Percentiles rank a stretch among this genome's conserved stretches.
Evolutionary conservation across 2,888 invertebrate species (phyloP).

Genomic region (Falcaria lacertinaria): DNA sequence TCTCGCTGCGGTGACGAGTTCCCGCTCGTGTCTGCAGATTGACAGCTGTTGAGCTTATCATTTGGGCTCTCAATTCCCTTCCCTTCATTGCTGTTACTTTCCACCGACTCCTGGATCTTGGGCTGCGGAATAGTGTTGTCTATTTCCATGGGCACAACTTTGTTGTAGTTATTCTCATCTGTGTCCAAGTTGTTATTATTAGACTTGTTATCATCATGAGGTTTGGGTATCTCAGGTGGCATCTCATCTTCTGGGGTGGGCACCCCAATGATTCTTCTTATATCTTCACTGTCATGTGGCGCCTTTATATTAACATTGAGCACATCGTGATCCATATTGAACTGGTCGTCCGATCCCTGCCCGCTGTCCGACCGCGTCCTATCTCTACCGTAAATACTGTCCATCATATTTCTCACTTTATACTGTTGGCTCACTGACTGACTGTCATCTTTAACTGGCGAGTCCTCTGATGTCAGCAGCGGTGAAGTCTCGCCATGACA

Average conservation of each 20-base stretch:
- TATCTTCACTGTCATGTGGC: constrained; percentile 61
- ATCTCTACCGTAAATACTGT: constrained; percentile 61
- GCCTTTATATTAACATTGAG: constrained; percentile 59
- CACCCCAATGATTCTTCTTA: constrained; percentile 66
- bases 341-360: constrained; percentile 68
- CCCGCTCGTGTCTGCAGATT: constrained; percentile 71
- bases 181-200: constrained; percentile 63
- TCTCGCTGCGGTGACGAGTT: constrained; percentile 74
- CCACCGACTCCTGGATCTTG: constrained; percentile 55
- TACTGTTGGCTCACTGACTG: constrained; percentile 50
- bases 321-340: constrained; percentile 59
- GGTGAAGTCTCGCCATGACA: constrained; percentile 67
- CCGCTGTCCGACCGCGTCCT: constrained; percentile 70
- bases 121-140: constrained; percentile 63
- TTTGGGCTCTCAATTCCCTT: constrained; percentile 57
- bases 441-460: constrained; percentile 63
- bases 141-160: constrained; percentile 70
- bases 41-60: constrained; percentile 60
- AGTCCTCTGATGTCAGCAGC: constrained; percentile 65
- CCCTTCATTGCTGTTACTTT: constrained; percentile 37
- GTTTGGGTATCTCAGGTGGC: constrained; percentile 49
- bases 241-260: constrained; percentile 62
- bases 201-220: constrained; percentile 41
- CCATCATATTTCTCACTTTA: constrained; percentile 64
- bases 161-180: constrained; percentile 59